Conservation (phyloP, 2,113 vertebrate species). For the Calypte anna region DNA sequence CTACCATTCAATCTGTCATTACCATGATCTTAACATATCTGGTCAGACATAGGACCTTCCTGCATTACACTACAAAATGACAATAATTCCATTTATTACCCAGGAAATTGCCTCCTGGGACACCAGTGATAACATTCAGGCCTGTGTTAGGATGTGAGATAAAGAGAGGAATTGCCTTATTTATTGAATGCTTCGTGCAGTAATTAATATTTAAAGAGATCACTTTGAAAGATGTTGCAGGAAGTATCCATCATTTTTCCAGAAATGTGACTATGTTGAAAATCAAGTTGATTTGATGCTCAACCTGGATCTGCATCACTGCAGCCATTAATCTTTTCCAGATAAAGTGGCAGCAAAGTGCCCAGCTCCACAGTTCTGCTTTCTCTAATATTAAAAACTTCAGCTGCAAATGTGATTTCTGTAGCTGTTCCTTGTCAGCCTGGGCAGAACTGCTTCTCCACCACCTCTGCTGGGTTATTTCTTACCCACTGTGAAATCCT, state of each 20-base stretch:
- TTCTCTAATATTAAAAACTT: background rate
- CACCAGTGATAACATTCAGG: background rate
- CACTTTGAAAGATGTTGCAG: background rate
- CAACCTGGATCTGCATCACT: background rate
- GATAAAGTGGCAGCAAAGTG: background rate
- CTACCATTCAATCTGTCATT: background rate
- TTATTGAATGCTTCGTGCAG: background rate
- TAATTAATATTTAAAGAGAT: background rate
- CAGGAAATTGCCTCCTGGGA: background rate
- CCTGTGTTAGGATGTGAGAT: background rate
- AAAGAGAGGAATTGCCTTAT: background rate
- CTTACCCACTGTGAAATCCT: background rate
- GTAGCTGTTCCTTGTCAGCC: background rate
- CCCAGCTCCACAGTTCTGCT: background rate
- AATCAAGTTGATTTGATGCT: background rate
- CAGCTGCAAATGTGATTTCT: background rate
- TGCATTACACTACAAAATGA: background rate
- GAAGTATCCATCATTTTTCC: background rate
- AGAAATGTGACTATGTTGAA: background rate
- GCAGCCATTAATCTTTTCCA: background rate
- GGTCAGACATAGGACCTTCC: background rate
- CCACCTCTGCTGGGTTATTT: accelerated
- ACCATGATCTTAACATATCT: background rate
- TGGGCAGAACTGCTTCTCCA: background rate
- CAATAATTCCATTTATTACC: background rate